Base-by-base conservation (phyloP, 30 jellyfish, hydroid and myxozoan species). In the Aurelia aurita region DNA sequence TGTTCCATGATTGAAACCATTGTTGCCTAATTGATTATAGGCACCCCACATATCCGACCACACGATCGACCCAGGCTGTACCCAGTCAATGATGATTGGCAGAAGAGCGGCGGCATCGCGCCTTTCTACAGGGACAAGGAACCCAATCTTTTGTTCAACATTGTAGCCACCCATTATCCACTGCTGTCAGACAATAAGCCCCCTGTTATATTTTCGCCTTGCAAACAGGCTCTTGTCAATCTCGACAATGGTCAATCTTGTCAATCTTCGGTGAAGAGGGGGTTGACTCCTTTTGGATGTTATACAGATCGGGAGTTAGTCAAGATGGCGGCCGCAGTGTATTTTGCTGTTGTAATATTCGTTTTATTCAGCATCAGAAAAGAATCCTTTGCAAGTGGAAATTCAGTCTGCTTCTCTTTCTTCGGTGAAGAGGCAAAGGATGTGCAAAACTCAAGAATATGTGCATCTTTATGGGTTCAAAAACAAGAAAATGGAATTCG, bases 1-100 rank as follows among this genome's bases (percentile, higher is more conserved):
- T 20, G 84, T 35, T 23, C 87, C 87, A 35, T 80, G 91, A 12
- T 32, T 47, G 51, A 62, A 80, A 22, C 84, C 87, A 15, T 19
- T 35, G 27, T 39, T 54, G 26, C 85, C 87, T 31, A 80, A 39
- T 20, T 65, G 29, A 32, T 58, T 49, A 74, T 80, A 80, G n/a
- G 84, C 91, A 21, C 74, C 91, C 87, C 74, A 44, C 76, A 63
- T 39, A 39, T 80, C 89, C 22, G 88, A 32, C 90, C 90, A 70
- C 39, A 83, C 54, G 14, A 61, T 80, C 10, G 83, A 29, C 20
- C 90, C 77, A 10, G 79, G 93, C 25, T 62, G 51, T 39, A 82
- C 60, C 90, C 78, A n/a, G n/a, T n/a, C 72, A 13, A 28, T 32
- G 19, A 62, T 79, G 64, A 58, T 46, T 3, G 91, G 91, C 29